Conservation (phyloP, 2,888 invertebrate species). For the Brachyptera putata region DNA sequence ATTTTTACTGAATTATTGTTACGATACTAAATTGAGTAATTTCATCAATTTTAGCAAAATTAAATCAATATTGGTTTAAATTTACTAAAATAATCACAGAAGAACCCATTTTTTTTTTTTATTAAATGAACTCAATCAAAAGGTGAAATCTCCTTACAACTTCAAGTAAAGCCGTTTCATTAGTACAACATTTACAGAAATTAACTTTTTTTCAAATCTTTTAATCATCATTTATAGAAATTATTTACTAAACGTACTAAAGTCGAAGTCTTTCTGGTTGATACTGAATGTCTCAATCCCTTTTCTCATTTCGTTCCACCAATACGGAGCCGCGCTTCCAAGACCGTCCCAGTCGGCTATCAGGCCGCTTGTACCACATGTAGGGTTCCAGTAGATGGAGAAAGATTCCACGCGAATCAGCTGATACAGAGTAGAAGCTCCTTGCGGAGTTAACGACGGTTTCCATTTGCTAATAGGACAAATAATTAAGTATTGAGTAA, state of each 20-base stretch:
- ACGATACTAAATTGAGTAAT: too few relatives aligned
- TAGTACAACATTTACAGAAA: neutral
- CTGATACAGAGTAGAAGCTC: constrained; percentile 62
- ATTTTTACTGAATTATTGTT: too few relatives aligned
- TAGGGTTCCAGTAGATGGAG: constrained; percentile 72
- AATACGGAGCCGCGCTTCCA: constrained; percentile 56
- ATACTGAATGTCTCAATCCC: constrained; percentile 73
- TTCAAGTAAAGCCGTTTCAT: neutral
- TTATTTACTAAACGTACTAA: constrained; percentile 56
- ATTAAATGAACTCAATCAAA: too few relatives aligned
- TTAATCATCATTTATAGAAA: neutral
- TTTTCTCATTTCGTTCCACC: constrained; percentile 71
- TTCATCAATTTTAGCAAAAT: too few relatives aligned
- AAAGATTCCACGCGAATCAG: constrained; percentile 71
- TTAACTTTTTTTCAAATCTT: neutral
- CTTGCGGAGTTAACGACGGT: constrained; percentile 57
- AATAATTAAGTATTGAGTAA: constrained; percentile 9
- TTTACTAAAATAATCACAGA: too few relatives aligned
- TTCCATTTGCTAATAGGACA: constrained; percentile 69
- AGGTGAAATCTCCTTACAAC: too few relatives aligned
- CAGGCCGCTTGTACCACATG: constrained; percentile 41
- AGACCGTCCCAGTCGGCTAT: constrained; percentile 52
- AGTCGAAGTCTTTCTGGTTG: constrained; percentile 73
- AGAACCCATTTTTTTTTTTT: too few relatives aligned
- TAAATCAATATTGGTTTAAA: too few relatives aligned